Conservation (phyloP, 2,888 invertebrate species). For the Synergus japonicus region DNA sequence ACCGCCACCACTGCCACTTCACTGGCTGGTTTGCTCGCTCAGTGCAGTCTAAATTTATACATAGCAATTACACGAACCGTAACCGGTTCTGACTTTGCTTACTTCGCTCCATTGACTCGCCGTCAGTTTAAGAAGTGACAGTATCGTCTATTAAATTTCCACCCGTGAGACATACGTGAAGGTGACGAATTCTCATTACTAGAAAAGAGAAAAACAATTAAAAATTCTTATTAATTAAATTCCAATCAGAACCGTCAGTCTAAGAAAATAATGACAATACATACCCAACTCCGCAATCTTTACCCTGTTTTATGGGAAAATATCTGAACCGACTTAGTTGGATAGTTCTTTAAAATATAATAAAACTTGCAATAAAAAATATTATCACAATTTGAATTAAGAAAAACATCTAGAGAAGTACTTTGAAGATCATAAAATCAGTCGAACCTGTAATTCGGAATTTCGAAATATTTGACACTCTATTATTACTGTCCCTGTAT, state of each 20-base stretch:
- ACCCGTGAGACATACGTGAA: slow-evolving; percentile 12
- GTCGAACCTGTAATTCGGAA: no score
- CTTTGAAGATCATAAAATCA: no score
- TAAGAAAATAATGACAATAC: not conserved
- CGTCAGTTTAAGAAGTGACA: slow-evolving; percentile 29
- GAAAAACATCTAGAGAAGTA: no score
- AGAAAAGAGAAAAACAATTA: not conserved
- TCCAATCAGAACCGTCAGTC: not conserved
- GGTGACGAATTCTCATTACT: not conserved
- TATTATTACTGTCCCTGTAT: no score
- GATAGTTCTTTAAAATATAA: no score
- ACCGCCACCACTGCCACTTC: slow-evolving; percentile 13
- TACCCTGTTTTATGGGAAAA: no score
- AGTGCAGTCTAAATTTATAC: slow-evolving; percentile 60
- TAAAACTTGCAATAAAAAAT: not conserved
- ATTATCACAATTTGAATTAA: no score
- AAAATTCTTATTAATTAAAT: not conserved
- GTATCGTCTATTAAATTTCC: slow-evolving; percentile 46
- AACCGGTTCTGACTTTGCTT: slow-evolving; percentile 63
- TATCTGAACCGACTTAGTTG: no score
- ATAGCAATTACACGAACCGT: slow-evolving; percentile 60
- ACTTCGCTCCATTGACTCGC: slow-evolving; percentile 60
- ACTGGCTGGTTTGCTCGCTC: slow-evolving; percentile 42
- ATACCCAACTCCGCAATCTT: no score
- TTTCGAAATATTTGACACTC: no score